Evolutionary conservation across 2,113 vertebrate genomes (phyloP).

Genomic region (Chionodraco myersi): DNA sequence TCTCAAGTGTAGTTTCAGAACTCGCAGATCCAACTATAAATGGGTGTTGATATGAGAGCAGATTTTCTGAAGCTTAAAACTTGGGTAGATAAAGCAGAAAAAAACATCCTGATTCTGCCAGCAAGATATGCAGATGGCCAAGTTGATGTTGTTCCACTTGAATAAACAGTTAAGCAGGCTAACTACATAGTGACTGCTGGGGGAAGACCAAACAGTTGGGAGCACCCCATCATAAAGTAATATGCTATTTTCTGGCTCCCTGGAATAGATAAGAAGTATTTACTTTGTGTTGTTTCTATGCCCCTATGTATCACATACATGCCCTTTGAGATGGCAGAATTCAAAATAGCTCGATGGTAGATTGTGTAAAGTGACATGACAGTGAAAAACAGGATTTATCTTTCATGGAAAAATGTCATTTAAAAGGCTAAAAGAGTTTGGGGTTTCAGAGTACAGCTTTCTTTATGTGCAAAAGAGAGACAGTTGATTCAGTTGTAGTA

Average conservation of each 20-base stretch:
- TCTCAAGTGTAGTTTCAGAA: conserved; percentile 24
- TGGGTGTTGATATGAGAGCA: conserved; percentile 13
- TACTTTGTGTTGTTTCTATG: not conserved
- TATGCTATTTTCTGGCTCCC: conserved; percentile 5
- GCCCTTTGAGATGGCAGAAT: not conserved
- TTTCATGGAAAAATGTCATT: not conserved
- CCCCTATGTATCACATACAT: conserved; percentile 3
- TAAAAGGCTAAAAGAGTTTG: not conserved
- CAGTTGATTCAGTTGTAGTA: not conserved
- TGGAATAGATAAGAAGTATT: not conserved
- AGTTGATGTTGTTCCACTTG: conserved; percentile 44
- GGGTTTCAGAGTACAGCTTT: not conserved
- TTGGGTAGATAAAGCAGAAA: conserved; percentile 39
- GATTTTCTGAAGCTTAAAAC: conserved; percentile 41
- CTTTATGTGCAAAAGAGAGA: not conserved
- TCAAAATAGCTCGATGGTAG: not conserved
- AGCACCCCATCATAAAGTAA: conserved; percentile 19
- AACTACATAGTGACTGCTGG: conserved; percentile 25
- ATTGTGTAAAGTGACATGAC: not conserved
- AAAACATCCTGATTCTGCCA: conserved; percentile 40
- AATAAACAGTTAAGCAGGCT: conserved; percentile 33
- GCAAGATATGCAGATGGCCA: conserved; percentile 42
- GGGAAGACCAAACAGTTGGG: conserved; percentile 29
- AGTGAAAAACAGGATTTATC: not conserved
- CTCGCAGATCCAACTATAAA: conserved; percentile 17